Conservation (phyloP, 2,888 invertebrate species). For the Podotricha telesiphe region DNA sequence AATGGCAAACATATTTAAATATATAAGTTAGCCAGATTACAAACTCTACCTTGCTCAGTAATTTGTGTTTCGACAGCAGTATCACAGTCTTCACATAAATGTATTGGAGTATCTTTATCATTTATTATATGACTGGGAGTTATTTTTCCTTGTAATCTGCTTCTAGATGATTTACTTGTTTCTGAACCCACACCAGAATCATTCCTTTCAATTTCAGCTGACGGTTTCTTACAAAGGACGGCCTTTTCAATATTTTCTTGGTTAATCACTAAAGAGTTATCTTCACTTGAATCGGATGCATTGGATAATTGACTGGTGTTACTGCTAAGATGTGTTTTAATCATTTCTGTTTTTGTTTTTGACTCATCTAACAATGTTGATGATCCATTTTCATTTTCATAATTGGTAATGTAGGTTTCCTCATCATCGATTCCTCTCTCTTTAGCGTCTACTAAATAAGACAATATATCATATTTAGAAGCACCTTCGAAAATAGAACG, state of each 20-base stretch:
- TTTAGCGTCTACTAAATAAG: slow-evolving; percentile 94
- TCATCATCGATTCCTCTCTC: slow-evolving; percentile 88
- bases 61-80: slow-evolving; percentile 89
- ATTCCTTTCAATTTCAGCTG: slow-evolving; percentile 93
- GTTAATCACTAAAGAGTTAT: slow-evolving; percentile 87
- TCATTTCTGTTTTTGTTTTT: slow-evolving; percentile 78
- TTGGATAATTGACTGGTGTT: slow-evolving; percentile 90
- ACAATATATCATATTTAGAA: slow-evolving; percentile 94
- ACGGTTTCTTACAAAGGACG: slow-evolving; percentile 82
- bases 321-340: slow-evolving; percentile 83
- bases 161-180: slow-evolving; percentile 93
- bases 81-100: slow-evolving; percentile 94
- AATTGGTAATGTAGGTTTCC: slow-evolving; percentile 87
- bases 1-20: neutral
- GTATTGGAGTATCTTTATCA: slow-evolving; percentile 85
- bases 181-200: slow-evolving; percentile 97
- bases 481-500: slow-evolving; percentile 91
- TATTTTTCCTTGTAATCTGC: slow-evolving; percentile 86
- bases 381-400: slow-evolving; percentile 80
- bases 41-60: slow-evolving; percentile 84
- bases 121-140: slow-evolving; percentile 74
- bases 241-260: slow-evolving; percentile 83
- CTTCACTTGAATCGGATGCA: slow-evolving; percentile 94
- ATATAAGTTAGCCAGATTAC: neutral
- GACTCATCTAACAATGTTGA: slow-evolving; percentile 78